These are phyloP conservation scores for Idaea straminata DNA, from an alignment of 2,888 invertebrate genomes.

Conservation along the genomic window DNA sequence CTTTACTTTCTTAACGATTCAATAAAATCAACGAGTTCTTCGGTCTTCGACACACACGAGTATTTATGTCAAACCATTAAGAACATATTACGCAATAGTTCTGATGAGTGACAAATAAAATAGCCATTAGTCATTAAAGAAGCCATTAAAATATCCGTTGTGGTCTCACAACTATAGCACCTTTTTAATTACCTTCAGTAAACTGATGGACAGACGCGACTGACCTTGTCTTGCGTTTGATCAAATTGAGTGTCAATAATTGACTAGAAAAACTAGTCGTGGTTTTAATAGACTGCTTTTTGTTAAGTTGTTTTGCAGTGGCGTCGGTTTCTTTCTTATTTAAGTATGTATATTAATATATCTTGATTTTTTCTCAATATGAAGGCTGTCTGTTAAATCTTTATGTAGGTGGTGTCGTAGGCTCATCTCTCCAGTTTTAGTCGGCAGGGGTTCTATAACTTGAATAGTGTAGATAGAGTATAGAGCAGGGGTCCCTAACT, in stretches of 20 bases:
- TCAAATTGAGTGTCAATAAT: constrained; percentile 22
- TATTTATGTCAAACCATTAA: constrained; percentile 4
- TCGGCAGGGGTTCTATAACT: no score
- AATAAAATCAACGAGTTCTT: neutral
- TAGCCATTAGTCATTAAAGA: constrained; percentile 18
- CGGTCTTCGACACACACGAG: neutral
- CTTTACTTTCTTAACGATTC: neutral
- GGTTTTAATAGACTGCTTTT: constrained; percentile 2
- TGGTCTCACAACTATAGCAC: neutral
- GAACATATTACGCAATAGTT: constrained; percentile 1
- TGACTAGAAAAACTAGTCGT: constrained; percentile 7
- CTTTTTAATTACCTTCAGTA: neutral
- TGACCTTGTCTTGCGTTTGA: constrained; percentile 21
- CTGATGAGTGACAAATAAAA: constrained; percentile 9
- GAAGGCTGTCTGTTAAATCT: neutral
- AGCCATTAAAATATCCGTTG: constrained; percentile 23
- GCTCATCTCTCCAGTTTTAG: neutral
- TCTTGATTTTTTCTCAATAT: neutral
- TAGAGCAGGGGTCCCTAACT: no score
- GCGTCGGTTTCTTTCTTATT: neutral
- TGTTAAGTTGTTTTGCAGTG: neutral
- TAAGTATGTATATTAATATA: neutral
- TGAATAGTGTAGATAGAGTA: no score
- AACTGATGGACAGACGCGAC: constrained; percentile 15
- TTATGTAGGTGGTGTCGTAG: neutral